These are phyloP conservation scores for Hephaestus fuliginosus DNA, from an alignment of 2,797 vertebrate genomes.

Conservation along the genomic window DNA sequence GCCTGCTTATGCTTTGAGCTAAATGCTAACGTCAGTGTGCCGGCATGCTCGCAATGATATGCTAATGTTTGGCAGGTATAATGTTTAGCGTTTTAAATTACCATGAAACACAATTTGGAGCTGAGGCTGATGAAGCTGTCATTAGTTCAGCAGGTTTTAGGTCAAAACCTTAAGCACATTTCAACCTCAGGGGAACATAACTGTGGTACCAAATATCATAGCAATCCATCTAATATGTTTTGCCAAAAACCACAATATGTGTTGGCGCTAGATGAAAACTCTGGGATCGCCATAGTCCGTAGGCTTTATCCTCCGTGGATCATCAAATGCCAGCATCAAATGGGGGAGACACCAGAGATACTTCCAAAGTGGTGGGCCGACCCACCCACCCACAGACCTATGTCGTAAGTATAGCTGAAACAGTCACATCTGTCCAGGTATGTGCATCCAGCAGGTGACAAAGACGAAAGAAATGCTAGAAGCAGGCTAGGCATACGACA, in stretches of 20 bases:
- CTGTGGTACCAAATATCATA: neutral
- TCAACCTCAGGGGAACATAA: neutral
- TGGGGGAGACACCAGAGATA: neutral
- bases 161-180: neutral
- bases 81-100: neutral
- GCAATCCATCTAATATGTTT: neutral
- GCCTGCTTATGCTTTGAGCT: neutral
- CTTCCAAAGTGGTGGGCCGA: neutral
- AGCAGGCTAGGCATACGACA: neutral
- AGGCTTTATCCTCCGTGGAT: neutral
- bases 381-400: neutral
- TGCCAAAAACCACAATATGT: neutral
- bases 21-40: neutral
- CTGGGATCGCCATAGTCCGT: neutral
- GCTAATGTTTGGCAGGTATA: neutral
- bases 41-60: neutral
- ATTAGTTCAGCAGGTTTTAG: neutral
- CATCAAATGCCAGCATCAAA: neutral
- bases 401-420: neutral
- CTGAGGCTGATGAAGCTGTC: neutral
- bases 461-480: neutral
- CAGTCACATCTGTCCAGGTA: slow-evolving; percentile 5
- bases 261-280: neutral
- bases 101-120: neutral
- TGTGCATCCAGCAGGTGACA: neutral